These are phyloP conservation scores for Penaeus vannamei DNA, from an alignment of 1,140 invertebrate genomes.

Conservation along the genomic window DNA sequence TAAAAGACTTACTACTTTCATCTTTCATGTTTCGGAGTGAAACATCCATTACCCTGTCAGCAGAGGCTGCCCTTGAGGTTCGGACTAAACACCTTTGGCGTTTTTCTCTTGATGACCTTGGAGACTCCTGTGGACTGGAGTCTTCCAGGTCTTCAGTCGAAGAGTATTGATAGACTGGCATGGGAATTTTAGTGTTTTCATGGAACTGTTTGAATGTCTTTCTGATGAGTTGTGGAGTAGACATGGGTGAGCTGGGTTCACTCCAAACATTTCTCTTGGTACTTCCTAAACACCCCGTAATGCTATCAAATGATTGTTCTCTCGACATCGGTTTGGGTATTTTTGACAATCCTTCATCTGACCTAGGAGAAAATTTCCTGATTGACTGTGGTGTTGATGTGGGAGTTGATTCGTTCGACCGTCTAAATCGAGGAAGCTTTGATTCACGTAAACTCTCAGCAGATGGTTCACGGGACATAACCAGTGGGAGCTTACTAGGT, in stretches of 20 bases:
- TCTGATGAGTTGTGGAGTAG: constrained; percentile 59
- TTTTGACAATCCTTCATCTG: constrained; percentile 35
- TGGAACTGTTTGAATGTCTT: constrained; percentile 60
- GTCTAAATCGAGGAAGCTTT: constrained; percentile 42
- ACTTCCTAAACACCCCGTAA: constrained; percentile 11
- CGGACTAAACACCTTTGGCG: constrained; percentile 47
- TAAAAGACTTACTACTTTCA: constrained; percentile 31
- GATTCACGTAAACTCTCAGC: constrained; percentile 39
- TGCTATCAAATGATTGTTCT: constrained; percentile 56
- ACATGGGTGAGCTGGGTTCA: constrained; percentile 63
- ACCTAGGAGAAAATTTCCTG: constrained; percentile 40
- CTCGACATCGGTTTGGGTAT: constrained; percentile 43
- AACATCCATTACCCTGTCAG: constrained; percentile 51
- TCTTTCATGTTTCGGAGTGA: constrained; percentile 25
- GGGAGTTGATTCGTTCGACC: constrained; percentile 60
- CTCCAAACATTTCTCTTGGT: constrained; percentile 56
- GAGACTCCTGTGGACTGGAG: constrained; percentile 57
- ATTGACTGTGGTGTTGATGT: constrained; percentile 47
- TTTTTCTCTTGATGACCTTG: constrained; percentile 41
- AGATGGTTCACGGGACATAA: constrained; percentile 11
- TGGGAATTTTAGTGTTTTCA: constrained; percentile 62
- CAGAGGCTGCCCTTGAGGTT: constrained; percentile 45
- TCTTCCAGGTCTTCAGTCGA: constrained; percentile 63
- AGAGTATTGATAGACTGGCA: constrained; percentile 61
- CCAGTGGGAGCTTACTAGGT: constrained; percentile 33